Percentiles rank a stretch among this genome's conserved stretches.
These are phyloP conservation scores for Isaurus tuberculatus DNA, from an alignment of 92 coral and sea anemone genomes.

Conservation along the genomic window DNA sequence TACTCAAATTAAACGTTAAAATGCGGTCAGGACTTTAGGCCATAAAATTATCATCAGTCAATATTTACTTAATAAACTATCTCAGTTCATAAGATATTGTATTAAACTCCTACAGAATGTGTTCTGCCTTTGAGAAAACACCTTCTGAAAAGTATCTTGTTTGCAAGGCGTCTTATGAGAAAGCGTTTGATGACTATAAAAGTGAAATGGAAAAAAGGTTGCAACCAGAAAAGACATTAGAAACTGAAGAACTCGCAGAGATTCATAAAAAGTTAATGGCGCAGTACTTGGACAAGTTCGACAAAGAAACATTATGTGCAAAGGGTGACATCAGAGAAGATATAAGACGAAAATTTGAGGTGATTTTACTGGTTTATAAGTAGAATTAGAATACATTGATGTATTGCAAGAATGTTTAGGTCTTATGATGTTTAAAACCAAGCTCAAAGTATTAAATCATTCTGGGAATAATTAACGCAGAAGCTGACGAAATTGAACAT, in stretches of 20 bases:
- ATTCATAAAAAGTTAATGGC: not conserved
- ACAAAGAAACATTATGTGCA: not conserved
- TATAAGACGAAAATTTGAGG: slow-evolving; percentile 29
- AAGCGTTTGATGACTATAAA: not conserved
- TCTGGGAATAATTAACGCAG: too few species aligned
- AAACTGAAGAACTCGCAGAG: not conserved
- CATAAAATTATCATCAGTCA: too few species aligned
- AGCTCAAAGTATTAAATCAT: not conserved
- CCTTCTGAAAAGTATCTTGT: not conserved
- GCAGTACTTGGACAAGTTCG: not conserved
- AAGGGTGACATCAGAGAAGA: slow-evolving; percentile 17
- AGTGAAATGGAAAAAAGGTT: not conserved
- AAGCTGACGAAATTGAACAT: too few species aligned
- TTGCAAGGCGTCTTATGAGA: not conserved
- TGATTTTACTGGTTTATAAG: not conserved
- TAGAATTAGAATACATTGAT: not conserved
- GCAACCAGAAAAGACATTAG: not conserved
- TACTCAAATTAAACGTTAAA: too few species aligned
- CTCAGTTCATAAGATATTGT: too few species aligned
- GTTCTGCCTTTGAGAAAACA: not conserved
- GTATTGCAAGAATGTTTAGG: not conserved
- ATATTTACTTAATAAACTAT: too few species aligned
- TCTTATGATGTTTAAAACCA: not conserved
- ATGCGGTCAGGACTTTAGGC: too few species aligned
- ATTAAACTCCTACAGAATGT: not conserved